A percentile compares a stretch with the other conserved stretches of the same genome.
Evolutionary conservation across 2,797 vertebrate species (phyloP).

Genomic region (Sibirionetta formosa): DNA sequence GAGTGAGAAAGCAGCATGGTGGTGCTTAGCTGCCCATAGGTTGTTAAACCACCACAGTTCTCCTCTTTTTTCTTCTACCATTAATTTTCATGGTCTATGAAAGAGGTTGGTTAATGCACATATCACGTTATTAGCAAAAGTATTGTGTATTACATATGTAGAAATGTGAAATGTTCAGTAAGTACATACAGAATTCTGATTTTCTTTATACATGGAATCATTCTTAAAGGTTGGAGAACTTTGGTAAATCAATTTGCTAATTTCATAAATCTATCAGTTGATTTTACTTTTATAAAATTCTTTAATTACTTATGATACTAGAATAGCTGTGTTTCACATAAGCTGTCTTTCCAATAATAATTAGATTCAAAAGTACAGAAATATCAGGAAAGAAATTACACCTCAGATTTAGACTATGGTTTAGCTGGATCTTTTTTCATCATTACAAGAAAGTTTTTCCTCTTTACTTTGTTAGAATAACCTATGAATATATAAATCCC

Average conservation of each 20-base stretch:
- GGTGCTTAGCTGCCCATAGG: neutral
- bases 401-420: neutral
- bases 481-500: neutral
- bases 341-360: neutral
- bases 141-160: neutral
- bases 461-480: neutral
- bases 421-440: neutral
- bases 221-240: constrained; percentile 26
- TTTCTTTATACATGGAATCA: neutral
- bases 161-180: neutral
- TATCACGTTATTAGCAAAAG: neutral
- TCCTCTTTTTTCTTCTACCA: neutral
- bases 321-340: neutral
- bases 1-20: neutral
- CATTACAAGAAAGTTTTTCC: neutral
- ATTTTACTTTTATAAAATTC: neutral
- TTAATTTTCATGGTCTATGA: neutral
- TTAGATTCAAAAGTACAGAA: neutral
- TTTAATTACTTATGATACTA: neutral
- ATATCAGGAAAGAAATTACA: neutral
- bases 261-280: neutral
- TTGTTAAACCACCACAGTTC: neutral
- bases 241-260: neutral
- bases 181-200: neutral
- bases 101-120: neutral